phyloP scores from a whole-genome alignment of 2,113 vertebrate genomes.

The Ochotona princeps region DNA sequence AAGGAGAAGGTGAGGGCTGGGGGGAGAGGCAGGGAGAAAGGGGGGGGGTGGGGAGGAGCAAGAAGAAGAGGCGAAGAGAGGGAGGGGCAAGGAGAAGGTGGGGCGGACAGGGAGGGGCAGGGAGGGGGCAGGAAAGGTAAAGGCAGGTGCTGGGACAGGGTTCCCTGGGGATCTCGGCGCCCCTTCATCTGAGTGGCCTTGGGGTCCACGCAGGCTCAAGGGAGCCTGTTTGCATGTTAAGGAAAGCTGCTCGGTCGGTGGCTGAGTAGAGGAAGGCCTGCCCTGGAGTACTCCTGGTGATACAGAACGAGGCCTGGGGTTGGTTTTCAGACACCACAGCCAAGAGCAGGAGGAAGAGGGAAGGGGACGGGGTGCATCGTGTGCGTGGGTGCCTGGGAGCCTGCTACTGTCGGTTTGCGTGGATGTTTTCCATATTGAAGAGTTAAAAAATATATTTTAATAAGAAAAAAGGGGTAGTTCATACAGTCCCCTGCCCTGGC shows the following conservation, averaged over 20 bases:
- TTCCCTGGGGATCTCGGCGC: background rate
- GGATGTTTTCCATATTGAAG: conserved; percentile 6
- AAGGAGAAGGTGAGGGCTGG: background rate
- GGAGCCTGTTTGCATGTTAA: background rate
- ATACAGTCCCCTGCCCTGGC: background rate
- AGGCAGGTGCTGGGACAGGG: too few relatives aligned
- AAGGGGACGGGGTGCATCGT: too few relatives aligned
- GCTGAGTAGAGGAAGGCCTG: background rate
- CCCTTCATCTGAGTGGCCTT: background rate
- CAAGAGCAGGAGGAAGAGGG: background rate
- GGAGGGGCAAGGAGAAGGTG: too few relatives aligned
- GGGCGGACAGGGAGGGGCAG: background rate
- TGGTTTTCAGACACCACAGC: background rate
- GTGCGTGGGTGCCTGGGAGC: accelerated
- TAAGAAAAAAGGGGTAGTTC: background rate
- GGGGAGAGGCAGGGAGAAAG: too few relatives aligned
- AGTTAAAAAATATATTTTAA: background rate
- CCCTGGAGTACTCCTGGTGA: too few relatives aligned
- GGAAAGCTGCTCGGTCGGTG: background rate
- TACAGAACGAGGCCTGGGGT: background rate
- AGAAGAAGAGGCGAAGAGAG: too few relatives aligned
- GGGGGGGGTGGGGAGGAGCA: too few relatives aligned
- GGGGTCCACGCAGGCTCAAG: background rate
- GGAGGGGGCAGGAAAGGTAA: too few relatives aligned
- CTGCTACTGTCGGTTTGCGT: background rate